phyloP scores from a whole-genome alignment of 2,113 vertebrate species.

The Nothoprocta pentlandii region DNA sequence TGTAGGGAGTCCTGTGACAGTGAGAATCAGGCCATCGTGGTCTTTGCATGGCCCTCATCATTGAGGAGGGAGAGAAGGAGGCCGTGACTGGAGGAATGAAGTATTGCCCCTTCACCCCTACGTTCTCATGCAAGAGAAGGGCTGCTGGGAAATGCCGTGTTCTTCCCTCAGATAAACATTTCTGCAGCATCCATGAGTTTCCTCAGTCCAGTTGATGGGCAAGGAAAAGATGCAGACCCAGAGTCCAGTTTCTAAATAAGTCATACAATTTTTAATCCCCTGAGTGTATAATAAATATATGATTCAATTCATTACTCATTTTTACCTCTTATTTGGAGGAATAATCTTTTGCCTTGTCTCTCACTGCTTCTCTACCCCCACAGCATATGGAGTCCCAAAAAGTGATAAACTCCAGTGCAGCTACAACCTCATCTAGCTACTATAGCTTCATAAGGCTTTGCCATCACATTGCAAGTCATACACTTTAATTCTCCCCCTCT shows the following conservation, averaged over 20 bases:
- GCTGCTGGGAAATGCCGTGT: not conserved
- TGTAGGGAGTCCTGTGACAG: not conserved
- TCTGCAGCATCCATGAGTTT: not conserved
- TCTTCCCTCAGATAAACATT: not conserved
- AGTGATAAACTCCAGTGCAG: constrained; percentile 12
- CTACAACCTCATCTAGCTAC: not conserved
- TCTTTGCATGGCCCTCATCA: not conserved
- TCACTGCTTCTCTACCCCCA: constrained; percentile 8
- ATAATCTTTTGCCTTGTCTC: constrained; percentile 58
- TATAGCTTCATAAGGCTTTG: not conserved
- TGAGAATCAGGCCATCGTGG: not conserved
- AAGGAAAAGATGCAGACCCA: not conserved
- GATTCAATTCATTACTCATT: constrained; percentile 55
- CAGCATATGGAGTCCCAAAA: constrained; percentile 16
- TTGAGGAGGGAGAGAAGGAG: not conserved
- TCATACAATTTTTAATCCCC: constrained; percentile 14
- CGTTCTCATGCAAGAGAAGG: not conserved
- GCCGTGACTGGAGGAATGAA: rapidly evolving
- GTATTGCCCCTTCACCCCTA: not conserved
- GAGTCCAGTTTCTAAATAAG: constrained; percentile 51
- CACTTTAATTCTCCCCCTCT: not conserved
- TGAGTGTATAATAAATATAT: constrained; percentile 57
- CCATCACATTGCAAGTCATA: not conserved
- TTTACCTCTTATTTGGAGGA: constrained; percentile 42
- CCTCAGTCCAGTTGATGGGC: not conserved